Percentiles rank a stretch among this genome's conserved stretches.
phyloP scores from a whole-genome alignment of 2,888 invertebrate genomes.

The Xylophagus ater region DNA sequence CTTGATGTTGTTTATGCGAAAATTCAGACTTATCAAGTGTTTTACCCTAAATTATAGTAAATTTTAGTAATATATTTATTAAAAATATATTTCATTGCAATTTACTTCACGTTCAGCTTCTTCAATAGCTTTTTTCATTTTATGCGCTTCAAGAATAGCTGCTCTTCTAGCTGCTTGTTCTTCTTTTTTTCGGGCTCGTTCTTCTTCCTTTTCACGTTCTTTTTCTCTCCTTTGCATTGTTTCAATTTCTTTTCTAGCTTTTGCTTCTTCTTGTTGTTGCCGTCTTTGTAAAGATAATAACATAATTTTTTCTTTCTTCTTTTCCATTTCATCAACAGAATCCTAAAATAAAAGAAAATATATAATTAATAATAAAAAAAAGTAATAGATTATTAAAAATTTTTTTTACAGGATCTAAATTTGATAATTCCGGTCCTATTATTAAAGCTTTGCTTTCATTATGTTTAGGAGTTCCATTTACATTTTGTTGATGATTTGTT shows the following conservation, averaged over 20 bases:
- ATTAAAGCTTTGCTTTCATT: conserved; percentile 46
- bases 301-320: conserved; percentile 85
- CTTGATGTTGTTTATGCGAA: conserved; percentile 46
- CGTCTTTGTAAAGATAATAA: conserved; percentile 78
- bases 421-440: conserved; percentile 54
- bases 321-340: conserved; percentile 81
- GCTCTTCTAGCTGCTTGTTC: conserved; percentile 82
- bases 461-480: conserved; percentile 20
- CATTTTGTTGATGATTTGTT: conserved; percentile 27
- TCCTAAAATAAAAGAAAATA: conserved; percentile 44
- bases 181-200: conserved; percentile 59
- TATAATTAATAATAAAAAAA: conserved; percentile 1
- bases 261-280: conserved; percentile 80
- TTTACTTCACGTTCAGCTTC: conserved; percentile 76
- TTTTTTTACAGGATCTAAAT: conserved; percentile 53
- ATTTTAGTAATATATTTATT: not conserved
- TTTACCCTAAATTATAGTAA: conserved; percentile 52
- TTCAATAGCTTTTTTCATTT: conserved; percentile 84
- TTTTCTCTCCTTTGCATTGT: conserved; percentile 61
- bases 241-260: conserved; percentile 73
- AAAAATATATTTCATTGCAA: conserved; percentile 1
- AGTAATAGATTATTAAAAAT: conserved; percentile 7
- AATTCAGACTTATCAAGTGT: conserved; percentile 59
- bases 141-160: conserved; percentile 83
- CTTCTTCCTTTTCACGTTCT: conserved; percentile 64